A percentile compares a stretch with the other conserved stretches of the same genome.
Evolutionary conservation across 2,113 vertebrate genomes (phyloP).

Genomic region (Ictidomys tridecemlineatus): DNA sequence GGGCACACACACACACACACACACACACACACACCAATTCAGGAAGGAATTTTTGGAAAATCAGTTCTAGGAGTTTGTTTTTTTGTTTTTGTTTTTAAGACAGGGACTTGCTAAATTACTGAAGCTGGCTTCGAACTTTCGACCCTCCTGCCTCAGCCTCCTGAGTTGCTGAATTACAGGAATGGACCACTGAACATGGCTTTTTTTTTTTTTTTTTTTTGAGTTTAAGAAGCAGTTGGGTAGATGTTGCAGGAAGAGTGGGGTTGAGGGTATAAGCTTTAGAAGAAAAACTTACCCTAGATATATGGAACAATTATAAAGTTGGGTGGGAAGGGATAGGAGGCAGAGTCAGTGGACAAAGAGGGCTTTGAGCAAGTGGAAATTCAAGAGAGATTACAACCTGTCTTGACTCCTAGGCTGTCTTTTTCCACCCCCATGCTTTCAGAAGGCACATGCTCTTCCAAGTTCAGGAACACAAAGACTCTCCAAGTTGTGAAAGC

Average conservation of each 20-base stretch:
- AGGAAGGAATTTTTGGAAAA: not conserved
- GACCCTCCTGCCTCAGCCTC: not conserved
- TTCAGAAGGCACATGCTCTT: constrained; percentile 34
- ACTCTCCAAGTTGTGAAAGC: not conserved
- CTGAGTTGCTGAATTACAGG: not conserved
- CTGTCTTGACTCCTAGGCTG: not conserved
- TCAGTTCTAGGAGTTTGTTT: not conserved
- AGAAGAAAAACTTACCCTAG: constrained; percentile 24
- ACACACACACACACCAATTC: not conserved
- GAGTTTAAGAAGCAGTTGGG: not conserved
- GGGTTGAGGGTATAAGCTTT: not conserved
- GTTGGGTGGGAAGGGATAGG: not conserved
- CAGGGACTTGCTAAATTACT: too few relatives aligned
- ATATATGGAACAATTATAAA: not conserved
- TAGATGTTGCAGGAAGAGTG: not conserved
- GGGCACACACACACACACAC: not conserved
- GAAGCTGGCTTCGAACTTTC: not conserved
- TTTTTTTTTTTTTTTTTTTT: not conserved
- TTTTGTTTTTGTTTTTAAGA: not conserved
- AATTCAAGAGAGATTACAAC: constrained; percentile 57
- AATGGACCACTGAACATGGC: not conserved
- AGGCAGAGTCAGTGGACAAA: constrained; percentile 1
- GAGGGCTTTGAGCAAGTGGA: constrained; percentile 57
- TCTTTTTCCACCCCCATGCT: constrained; percentile 24
- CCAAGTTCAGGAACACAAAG: constrained; percentile 41